Percentiles rank a stretch among this genome's conserved stretches.
Evolutionary conservation across 1,140 invertebrate genomes (phyloP).

Genomic region (Drosophila oshimai): DNA sequence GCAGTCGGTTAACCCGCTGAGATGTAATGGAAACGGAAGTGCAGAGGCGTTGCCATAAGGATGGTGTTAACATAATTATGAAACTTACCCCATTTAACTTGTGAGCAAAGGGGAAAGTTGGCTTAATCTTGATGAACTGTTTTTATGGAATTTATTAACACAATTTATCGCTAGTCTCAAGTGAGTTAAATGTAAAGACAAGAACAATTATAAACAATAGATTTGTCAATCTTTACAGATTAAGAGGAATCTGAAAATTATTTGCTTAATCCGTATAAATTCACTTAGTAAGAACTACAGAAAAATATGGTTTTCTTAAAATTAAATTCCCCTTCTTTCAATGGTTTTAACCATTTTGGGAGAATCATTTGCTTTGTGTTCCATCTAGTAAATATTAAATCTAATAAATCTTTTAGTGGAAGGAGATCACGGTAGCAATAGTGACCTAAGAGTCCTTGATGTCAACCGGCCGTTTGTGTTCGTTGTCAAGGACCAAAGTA

Average conservation of each 20-base stretch:
- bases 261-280: neutral
- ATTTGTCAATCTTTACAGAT: too few species aligned
- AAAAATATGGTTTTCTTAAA: too few species aligned
- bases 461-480: slow-evolving; percentile 32
- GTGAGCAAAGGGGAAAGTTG: neutral
- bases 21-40: neutral
- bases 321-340: too few species aligned
- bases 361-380: neutral
- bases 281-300: too few species aligned
- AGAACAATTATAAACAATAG: too few species aligned
- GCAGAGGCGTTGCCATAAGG: neutral
- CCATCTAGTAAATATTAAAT: neutral
- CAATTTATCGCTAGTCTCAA: too few species aligned
- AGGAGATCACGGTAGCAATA: neutral
- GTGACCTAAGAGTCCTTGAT: neutral
- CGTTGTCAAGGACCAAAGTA: slow-evolving; percentile 1
- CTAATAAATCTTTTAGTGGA: slow-evolving; percentile 6
- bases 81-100: neutral
- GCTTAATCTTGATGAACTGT: neutral
- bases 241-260: too few species aligned
- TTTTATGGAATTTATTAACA: too few species aligned
- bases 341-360: neutral
- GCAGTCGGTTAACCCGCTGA: neutral
- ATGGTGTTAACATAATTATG: slow-evolving; percentile 17
- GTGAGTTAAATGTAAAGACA: too few species aligned